Conservation (phyloP, 2,888 invertebrate genomes). For the Eilema griseolum region DNA sequence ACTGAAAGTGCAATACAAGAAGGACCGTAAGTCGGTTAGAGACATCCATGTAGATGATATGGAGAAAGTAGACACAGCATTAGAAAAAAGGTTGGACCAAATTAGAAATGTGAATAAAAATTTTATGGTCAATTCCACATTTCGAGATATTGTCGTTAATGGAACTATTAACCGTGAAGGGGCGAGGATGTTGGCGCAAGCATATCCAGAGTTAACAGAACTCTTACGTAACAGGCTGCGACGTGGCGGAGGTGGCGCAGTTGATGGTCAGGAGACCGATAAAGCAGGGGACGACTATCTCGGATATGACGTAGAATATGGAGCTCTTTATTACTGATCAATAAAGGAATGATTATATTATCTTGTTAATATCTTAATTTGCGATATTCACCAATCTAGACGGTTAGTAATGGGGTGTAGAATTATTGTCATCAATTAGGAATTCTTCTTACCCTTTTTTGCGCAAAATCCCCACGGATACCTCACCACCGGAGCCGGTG, state of each 20-base stretch:
- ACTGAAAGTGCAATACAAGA: conserved; percentile 70
- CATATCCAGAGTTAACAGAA: conserved; percentile 66
- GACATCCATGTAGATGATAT: conserved; percentile 68
- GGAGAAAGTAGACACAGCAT: conserved; percentile 61
- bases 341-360: conserved; percentile 41
- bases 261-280: not conserved
- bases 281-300: conserved; percentile 8
- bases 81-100: conserved; percentile 60
- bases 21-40: conserved; percentile 69
- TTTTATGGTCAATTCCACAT: conserved; percentile 68
- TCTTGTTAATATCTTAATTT: not conserved
- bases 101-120: conserved; percentile 63
- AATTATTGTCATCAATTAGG: too few relatives aligned
- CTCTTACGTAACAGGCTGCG: conserved; percentile 41
- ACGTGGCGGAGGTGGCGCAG: conserved; percentile 37
- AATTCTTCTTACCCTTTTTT: too few relatives aligned
- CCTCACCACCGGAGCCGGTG: too few relatives aligned
- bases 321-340: conserved; percentile 70
- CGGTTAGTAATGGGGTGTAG: not conserved
- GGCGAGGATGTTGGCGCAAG: conserved; percentile 61
- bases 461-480: too few relatives aligned
- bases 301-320: conserved; percentile 76
- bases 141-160: conserved; percentile 68
- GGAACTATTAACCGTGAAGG: conserved; percentile 62
- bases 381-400: too few relatives aligned